Evolutionary conservation across 1,140 invertebrate species (phyloP).

Genomic region (Varroa destructor): DNA sequence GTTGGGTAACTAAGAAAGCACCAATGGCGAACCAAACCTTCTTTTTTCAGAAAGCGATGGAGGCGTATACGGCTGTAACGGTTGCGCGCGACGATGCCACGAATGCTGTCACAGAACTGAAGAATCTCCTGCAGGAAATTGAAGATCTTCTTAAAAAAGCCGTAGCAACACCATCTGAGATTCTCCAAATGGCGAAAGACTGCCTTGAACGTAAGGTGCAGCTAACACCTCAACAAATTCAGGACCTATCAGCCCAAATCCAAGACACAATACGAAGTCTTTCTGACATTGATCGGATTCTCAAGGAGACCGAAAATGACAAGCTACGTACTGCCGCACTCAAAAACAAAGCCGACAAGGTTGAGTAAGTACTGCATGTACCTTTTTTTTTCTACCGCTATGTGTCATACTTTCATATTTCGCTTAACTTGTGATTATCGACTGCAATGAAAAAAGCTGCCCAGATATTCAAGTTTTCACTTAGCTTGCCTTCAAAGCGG

Average conservation of each 20-base stretch:
- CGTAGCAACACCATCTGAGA: constrained; percentile 63
- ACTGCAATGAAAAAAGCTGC: background rate
- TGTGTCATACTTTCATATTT: constrained; percentile 4
- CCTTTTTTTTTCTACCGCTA: constrained; percentile 9
- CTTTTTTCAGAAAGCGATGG: constrained; percentile 41
- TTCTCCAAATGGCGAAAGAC: constrained; percentile 43
- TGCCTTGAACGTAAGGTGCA: constrained; percentile 45
- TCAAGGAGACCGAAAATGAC: constrained; percentile 66
- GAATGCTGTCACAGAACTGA: constrained; percentile 43
- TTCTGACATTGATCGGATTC: constrained; percentile 75
- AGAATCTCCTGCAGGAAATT: constrained; percentile 53
- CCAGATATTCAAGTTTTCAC: constrained; percentile 9
- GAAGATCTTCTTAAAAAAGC: constrained; percentile 58
- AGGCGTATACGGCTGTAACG: constrained; percentile 47
- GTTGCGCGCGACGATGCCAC: constrained; percentile 49
- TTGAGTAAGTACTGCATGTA: constrained; percentile 49
- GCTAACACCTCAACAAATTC: constrained; percentile 69
- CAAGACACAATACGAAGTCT: constrained; percentile 67
- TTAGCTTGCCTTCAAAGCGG: background rate
- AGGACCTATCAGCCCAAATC: constrained; percentile 63
- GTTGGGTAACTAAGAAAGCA: too few species aligned
- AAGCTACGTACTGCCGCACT: constrained; percentile 56
- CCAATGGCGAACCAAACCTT: too few species aligned
- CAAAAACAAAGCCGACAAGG: constrained; percentile 57
- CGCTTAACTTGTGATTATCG: background rate